Percentiles rank a stretch among this genome's conserved stretches.
Evolutionary conservation across 2,888 invertebrate species (phyloP).

Genomic region (Uropetala carovei): DNA sequence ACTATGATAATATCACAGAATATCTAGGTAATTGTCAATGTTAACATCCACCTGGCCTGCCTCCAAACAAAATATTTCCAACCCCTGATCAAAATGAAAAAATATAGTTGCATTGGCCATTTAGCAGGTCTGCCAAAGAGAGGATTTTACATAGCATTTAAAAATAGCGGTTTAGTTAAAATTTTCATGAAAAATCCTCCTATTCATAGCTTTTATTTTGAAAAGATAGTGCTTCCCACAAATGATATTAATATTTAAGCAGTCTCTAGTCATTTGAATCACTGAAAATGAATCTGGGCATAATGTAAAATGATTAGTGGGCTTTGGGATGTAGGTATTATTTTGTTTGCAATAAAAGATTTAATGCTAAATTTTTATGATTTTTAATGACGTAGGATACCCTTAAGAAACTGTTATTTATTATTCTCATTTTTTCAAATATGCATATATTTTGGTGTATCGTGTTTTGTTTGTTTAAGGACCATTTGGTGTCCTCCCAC

Average conservation of each 20-base stretch:
- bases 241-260: not conserved
- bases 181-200: too few species aligned
- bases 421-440: not conserved
- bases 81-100: too few species aligned
- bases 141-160: too few species aligned
- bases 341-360: not conserved
- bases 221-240: too few species aligned
- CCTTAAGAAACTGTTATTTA: not conserved
- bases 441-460: not conserved
- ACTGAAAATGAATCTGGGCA: not conserved
- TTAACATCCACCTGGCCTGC: too few species aligned
- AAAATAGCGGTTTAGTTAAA: too few species aligned
- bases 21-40: too few species aligned
- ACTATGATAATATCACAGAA: too few species aligned
- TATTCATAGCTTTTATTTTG: too few species aligned
- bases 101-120: too few species aligned
- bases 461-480: not conserved
- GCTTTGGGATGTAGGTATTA: not conserved
- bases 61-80: too few species aligned
- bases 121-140: too few species aligned
- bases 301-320: not conserved
- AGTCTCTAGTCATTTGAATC: not conserved
- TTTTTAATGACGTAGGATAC: not conserved
- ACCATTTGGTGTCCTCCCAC: not conserved
- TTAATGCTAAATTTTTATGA: not conserved